A percentile compares a stretch with the other conserved stretches of the same genome.
These are phyloP conservation scores for Leptopilina clavipes DNA, from an alignment of 1,140 invertebrate species.

Conservation along the genomic window DNA sequence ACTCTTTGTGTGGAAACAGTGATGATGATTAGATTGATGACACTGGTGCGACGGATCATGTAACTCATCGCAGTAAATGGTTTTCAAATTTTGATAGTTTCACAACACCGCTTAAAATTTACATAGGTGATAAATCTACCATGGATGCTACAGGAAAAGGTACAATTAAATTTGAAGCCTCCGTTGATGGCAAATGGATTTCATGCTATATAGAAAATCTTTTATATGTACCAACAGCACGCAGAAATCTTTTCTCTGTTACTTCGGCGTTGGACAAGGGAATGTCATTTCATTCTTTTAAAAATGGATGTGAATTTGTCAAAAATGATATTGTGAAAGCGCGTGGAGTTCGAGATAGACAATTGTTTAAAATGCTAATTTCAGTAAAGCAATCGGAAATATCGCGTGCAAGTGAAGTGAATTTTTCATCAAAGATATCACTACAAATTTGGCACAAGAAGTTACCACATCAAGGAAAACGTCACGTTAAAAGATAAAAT, in stretches of 20 bases:
- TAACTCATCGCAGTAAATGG: conserved; percentile 37
- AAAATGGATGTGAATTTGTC: conserved; percentile 36
- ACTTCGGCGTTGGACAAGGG: conserved; percentile 40
- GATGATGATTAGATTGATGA: conserved; percentile 40
- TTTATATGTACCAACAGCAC: conserved; percentile 37
- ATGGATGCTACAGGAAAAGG: conserved; percentile 41
- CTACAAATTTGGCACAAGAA: conserved; percentile 57
- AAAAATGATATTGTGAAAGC: conserved; percentile 33
- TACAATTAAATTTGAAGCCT: conserved; percentile 42
- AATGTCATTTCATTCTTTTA: conserved; percentile 39
- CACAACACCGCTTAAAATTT: conserved; percentile 35
- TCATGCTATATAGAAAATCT: conserved; percentile 39
- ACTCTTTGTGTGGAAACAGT: conserved; percentile 16
- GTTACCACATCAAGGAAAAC: conserved; percentile 53
- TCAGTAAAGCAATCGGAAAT: background rate
- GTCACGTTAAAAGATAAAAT: conserved; percentile 45
- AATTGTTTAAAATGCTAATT: conserved; percentile 40
- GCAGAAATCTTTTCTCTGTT: conserved; percentile 45
- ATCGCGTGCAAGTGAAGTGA: conserved; percentile 37
- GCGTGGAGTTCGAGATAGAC: conserved; percentile 34
- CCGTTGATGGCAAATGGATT: conserved; percentile 29
- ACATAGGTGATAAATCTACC: conserved; percentile 38
- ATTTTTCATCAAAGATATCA: conserved; percentile 33
- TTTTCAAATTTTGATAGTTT: conserved; percentile 39
- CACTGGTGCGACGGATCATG: conserved; percentile 42